Base-by-base conservation (phyloP, 2,113 vertebrate species). In the Oreochromis niloticus region DNA sequence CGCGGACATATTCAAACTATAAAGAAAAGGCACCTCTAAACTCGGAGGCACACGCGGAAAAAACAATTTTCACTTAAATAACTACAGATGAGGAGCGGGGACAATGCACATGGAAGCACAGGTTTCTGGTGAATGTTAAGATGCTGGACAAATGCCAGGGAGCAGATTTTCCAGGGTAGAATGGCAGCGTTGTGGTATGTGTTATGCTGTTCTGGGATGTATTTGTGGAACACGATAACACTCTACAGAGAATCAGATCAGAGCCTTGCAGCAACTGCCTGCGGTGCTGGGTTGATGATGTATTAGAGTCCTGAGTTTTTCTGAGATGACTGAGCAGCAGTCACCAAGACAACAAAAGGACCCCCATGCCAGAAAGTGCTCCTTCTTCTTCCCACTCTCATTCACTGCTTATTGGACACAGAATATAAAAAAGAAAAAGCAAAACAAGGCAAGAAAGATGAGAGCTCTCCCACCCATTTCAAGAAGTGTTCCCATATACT, bases 291-390 rank as follows among this genome's bases (percentile, higher is more conserved):
- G 39, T 79, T 87, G 88, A 91, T 91, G 91, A 92, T 93, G 89
- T 89, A 87, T 88, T 88, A 80, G 83, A 55, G 87, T 30, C 6
- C 68, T n/a, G 34, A 55, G 82, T 83, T 88, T 84, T 82, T 87
- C 68, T 88, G 24, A 86, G 85, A 88, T 73, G 84, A 82, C 75
- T 85, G 61, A 89, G 32, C 46, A 63, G 43, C 92, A 81, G 85
- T 92, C 89, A 80, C 85, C 89, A 87, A 90, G 83, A 94, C 93
- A 93, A 95, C 92, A 92, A 92, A 94, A 93, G 81, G 81, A 88
- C 61, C 84, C 34, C 56, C 27, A 12, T 87, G 80, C 88, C 88
- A 90, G 78, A 81, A 89, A 93, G 79, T 82, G 73, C 91, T 93
- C 88, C 86, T 80, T 61, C 56, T 88, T 82, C 71, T 82, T 94